These are phyloP conservation scores for Euthynnus affinis DNA, from an alignment of 2,797 vertebrate genomes.

Conservation along the genomic window DNA sequence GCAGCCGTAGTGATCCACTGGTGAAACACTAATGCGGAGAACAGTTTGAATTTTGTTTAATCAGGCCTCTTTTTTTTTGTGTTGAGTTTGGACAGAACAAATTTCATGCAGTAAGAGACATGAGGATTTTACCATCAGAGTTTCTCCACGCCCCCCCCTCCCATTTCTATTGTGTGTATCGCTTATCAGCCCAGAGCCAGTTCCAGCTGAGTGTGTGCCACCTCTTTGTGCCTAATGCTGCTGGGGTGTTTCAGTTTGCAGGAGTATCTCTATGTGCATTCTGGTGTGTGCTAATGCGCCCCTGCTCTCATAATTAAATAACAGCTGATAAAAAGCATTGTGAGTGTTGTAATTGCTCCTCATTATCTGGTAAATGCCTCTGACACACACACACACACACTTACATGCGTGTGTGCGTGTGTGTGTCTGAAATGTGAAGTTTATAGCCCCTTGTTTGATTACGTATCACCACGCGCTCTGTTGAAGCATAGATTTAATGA, in stretches of 20 bases:
- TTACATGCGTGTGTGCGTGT: background rate
- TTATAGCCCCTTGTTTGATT: conserved; percentile 31
- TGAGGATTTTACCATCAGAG: conserved; percentile 7
- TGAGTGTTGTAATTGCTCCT: conserved; percentile 76
- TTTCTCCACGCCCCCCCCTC: conserved; percentile 3
- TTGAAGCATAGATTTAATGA: conserved; percentile 20
- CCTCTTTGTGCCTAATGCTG: conserved; percentile 35
- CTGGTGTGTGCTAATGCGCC: conserved; percentile 48
- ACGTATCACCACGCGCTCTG: conserved; percentile 15
- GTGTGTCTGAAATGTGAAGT: conserved; percentile 5
- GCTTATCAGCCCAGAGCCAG: conserved; percentile 36
- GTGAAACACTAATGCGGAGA: background rate
- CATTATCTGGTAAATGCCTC: conserved; percentile 69
- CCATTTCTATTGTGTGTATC: conserved; percentile 24
- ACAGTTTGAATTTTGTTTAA: conserved; percentile 2
- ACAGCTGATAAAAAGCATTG: conserved; percentile 72
- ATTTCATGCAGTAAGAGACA: conserved; percentile 11
- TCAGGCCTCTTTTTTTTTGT: conserved; percentile 5
- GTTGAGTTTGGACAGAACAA: background rate
- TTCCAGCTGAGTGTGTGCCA: conserved; percentile 14
- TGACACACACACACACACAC: conserved; percentile 32
- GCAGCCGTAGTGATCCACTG: background rate
- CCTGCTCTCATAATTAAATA: conserved; percentile 77
- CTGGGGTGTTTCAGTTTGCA: conserved; percentile 30
- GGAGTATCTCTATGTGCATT: conserved; percentile 39